phyloP scores from a whole-genome alignment of 2,888 invertebrate genomes.

The Eupithecia tripunctaria region DNA sequence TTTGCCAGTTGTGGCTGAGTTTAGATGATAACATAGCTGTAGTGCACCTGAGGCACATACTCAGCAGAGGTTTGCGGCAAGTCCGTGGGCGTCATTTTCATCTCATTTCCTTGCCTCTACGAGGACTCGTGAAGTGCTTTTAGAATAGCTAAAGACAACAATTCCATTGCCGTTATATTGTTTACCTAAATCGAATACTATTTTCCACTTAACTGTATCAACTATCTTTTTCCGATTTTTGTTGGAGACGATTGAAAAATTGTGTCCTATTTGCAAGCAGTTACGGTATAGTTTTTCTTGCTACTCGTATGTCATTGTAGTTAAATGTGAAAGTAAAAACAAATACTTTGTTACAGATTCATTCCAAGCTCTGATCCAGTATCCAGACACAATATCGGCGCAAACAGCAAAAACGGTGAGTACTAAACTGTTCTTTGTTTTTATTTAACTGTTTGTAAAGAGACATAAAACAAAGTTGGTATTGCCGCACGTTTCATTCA shows the following conservation, averaged over 20 bases:
- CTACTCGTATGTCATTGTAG: neutral
- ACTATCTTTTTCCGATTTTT: neutral
- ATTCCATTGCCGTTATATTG: neutral
- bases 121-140: constrained; percentile 56
- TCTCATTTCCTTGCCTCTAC: constrained; percentile 66
- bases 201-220: no score
- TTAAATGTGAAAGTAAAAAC: neutral
- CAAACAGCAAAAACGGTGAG: constrained; percentile 97
- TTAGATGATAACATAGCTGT: constrained; percentile 70
- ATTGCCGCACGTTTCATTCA: constrained; percentile 78
- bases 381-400: constrained; percentile 98
- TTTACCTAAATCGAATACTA: no score
- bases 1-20: constrained; percentile 61
- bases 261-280: neutral
- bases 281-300: neutral
- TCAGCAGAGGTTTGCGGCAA: neutral
- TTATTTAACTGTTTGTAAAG: constrained; percentile 77
- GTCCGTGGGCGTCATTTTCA: constrained; percentile 67
- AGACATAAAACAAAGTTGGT: constrained; percentile 79
- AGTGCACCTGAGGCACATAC: constrained; percentile 70
- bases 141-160: constrained; percentile 1
- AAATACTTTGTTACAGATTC: constrained; percentile 88
- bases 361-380: constrained; percentile 99
- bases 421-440: constrained; percentile 75
- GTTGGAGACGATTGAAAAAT: neutral